A percentile compares a stretch with the other conserved stretches of the same genome.
Conservation (phyloP, 2,113 vertebrate species). For the Ptilorrhoa leucosticta region DNA sequence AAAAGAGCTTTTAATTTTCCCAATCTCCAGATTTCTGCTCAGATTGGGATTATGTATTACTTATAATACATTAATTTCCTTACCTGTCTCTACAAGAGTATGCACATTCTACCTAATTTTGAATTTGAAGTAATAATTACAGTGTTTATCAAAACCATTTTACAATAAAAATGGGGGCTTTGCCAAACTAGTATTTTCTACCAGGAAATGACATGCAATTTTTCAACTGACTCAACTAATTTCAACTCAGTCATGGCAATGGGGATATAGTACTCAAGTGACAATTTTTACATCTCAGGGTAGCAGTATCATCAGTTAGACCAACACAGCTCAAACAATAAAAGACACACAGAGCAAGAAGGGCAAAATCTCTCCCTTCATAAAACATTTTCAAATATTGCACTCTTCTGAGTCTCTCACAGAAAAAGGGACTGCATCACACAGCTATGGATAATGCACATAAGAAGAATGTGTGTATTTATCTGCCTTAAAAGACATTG, state of each 20-base stretch:
- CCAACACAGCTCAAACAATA: neutral
- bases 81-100: neutral
- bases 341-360: neutral
- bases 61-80: neutral
- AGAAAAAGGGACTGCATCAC: neutral
- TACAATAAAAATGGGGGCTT: neutral
- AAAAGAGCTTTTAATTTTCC: neutral
- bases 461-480: neutral
- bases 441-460: neutral
- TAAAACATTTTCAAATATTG: neutral
- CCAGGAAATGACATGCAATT: neutral
- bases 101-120: neutral
- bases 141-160: neutral
- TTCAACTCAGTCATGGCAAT: neutral
- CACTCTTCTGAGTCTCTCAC: neutral
- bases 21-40: neutral
- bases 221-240: neutral
- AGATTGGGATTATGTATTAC: neutral
- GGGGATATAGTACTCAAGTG: neutral
- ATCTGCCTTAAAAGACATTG: neutral
- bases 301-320: neutral
- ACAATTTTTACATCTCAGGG: neutral
- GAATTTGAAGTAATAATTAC: neutral
- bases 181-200: neutral
- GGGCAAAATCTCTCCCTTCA: neutral